Evolutionary conservation across 2,888 invertebrate genomes (phyloP).

Genomic region (Tanypteryx hageni): DNA sequence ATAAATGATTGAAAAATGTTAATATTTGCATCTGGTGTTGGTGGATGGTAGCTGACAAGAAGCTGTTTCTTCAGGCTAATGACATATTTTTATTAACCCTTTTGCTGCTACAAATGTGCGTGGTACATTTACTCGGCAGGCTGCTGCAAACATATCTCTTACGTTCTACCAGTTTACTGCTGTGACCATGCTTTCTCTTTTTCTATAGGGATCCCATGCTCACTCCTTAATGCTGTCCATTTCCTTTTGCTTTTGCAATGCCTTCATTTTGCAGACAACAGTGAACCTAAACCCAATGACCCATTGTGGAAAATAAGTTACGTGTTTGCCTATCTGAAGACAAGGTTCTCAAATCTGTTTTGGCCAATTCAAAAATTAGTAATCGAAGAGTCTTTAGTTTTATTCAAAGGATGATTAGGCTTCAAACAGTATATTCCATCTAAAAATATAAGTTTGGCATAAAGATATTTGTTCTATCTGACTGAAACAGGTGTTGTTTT

Average conservation of each 20-base stretch:
- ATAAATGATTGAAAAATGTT: too few relatives aligned
- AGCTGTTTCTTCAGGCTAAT: too few relatives aligned
- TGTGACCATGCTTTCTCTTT: too few relatives aligned
- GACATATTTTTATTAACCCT: too few relatives aligned
- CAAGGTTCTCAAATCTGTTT: not conserved
- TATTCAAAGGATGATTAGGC: constrained; percentile 69
- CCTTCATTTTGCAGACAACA: constrained; percentile 40
- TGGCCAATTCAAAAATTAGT: constrained; percentile 65
- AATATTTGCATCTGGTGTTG: too few relatives aligned
- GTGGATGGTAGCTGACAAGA: too few relatives aligned
- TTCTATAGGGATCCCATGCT: too few relatives aligned
- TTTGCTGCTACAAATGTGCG: too few relatives aligned
- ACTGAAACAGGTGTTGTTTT: constrained; percentile 62
- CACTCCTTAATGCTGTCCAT: too few relatives aligned
- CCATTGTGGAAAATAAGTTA: constrained; percentile 68
- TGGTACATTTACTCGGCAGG: too few relatives aligned
- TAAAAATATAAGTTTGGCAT: constrained; percentile 70
- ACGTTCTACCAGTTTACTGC: too few relatives aligned
- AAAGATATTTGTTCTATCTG: constrained; percentile 69
- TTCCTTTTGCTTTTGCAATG: not conserved
- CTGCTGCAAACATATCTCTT: too few relatives aligned
- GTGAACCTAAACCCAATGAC: constrained; percentile 69
- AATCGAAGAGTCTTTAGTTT: constrained; percentile 69
- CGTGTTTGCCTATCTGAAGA: constrained; percentile 5
- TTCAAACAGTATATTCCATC: constrained; percentile 70